Evolutionary conservation across 2,888 invertebrate genomes (phyloP), one percentile per base, ranked within the genome.

Genomic region (Polyommatus icarus): DNA sequence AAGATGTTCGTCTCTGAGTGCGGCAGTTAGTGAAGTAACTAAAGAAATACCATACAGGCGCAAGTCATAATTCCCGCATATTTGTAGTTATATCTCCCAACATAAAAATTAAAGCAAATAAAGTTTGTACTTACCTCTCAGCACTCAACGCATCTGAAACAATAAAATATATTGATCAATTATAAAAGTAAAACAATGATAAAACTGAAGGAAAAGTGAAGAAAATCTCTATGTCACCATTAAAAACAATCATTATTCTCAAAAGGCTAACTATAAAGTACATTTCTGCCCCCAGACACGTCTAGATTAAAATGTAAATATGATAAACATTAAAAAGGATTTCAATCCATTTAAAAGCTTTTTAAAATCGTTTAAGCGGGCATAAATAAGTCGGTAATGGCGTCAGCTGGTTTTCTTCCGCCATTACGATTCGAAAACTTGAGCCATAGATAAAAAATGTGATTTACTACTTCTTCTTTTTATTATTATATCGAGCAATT

Each of bases 341-440:
- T 75, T 50, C 75, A 54, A 75, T 75, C 75, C 75, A 75, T 75
- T 75, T 75, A 73, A 77, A 77, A 59, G 18, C 79, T 73, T 76
- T 77, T 81, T 79, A 78, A 78, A 78, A 77, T 46, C 78, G 78
- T 79, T 78, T 79, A 78, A 78, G 79, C 57, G 24, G 29, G 77
- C 76, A 81, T 80, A 80, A 78, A 77, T 72, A 76, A 76, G 76
- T 76, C 46, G 24, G 75, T 75, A 75, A 75, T 75, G 75, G 75
- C 75, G 75, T 75, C 75, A 75, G 75, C 54, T 75, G 75, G 46
- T 72, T 40, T 73, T 75, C 75, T 75, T 54, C 75, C 75, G 75
- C 75, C 75, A 75, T 75, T 75, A 75, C 75, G 75, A 75, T 75
- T 75, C 75, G 75, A 75, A 75, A 75, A 75, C 75, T 75, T 75